phyloP scores from a whole-genome alignment of 2,888 invertebrate species.

The Lepidochitona cinerea region DNA sequence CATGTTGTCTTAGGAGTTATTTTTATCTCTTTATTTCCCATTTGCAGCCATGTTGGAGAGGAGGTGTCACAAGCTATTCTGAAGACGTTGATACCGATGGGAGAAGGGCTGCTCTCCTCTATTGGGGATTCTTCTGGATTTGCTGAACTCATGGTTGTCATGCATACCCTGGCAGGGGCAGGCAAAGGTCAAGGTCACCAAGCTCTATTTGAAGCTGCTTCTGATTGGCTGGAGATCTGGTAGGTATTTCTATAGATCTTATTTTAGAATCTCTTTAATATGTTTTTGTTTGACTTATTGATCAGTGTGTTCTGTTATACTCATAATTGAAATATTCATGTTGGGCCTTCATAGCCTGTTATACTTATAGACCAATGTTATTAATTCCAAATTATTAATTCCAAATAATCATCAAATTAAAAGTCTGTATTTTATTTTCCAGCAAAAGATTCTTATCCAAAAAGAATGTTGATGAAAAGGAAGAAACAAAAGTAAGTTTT shows the following conservation, averaged over 20 bases:
- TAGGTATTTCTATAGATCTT: slow-evolving; percentile 24
- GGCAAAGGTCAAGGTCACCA: slow-evolving; percentile 86
- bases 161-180: slow-evolving; percentile 89
- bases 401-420: neutral
- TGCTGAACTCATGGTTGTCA: slow-evolving; percentile 82
- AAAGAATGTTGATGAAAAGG: slow-evolving; percentile 76
- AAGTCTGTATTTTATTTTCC: slow-evolving; percentile 30
- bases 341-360: too few relatives aligned
- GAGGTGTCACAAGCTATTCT: slow-evolving; percentile 79
- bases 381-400: neutral
- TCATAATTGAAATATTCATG: too few relatives aligned
- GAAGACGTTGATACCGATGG: slow-evolving; percentile 82
- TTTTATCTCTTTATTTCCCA: neutral
- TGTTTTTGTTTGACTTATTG: neutral
- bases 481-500: too few relatives aligned
- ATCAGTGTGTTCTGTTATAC: neutral
- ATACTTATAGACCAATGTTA: too few relatives aligned
- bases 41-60: slow-evolving; percentile 73
- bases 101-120: slow-evolving; percentile 78
- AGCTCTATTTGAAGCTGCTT: slow-evolving; percentile 83
- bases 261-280: neutral
- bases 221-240: slow-evolving; percentile 80
- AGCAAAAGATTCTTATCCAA: slow-evolving; percentile 76
- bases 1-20: neutral
- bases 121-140: slow-evolving; percentile 82